A percentile compares a stretch with the other conserved stretches of the same genome.
Conservation (phyloP, 2,888 invertebrate species). For the Piscicola geometra region DNA sequence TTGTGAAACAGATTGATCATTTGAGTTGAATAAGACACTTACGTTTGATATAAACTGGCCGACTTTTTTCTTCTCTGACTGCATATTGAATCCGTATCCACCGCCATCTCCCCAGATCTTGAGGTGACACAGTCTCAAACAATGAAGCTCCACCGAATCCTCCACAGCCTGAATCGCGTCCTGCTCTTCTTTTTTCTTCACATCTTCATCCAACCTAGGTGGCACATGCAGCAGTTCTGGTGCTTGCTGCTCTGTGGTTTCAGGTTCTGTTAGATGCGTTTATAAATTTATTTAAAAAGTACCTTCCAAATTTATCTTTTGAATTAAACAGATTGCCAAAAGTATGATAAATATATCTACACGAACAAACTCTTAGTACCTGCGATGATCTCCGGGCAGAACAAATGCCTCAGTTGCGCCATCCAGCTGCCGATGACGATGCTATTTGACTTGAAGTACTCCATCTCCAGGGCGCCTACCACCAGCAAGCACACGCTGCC, state of each 20-base stretch:
- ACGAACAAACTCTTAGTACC: no score
- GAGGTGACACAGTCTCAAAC: slow-evolving; percentile 35
- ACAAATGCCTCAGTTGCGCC: not conserved
- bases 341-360: no score
- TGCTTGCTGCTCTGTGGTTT: not conserved
- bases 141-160: not conserved
- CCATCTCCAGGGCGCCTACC: slow-evolving; percentile 30
- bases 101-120: slow-evolving; percentile 28
- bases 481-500: slow-evolving; percentile 62
- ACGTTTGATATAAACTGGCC: slow-evolving; percentile 38
- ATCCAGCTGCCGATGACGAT: slow-evolving; percentile 2
- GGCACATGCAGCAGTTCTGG: not conserved
- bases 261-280: no score
- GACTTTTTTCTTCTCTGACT: slow-evolving; percentile 34
- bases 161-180: not conserved
- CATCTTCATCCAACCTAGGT: not conserved
- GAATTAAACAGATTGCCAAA: no score
- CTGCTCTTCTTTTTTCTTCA: not conserved
- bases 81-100: slow-evolving; percentile 40
- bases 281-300: no score
- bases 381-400: no score
- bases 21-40: no score
- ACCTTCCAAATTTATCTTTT: no score
- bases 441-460: slow-evolving; percentile 34
- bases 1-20: no score